Percentiles rank a stretch among this genome's conserved stretches.
phyloP scores from a whole-genome alignment of 2,888 invertebrate species.

The Drosophila pseudotakahashii region DNA sequence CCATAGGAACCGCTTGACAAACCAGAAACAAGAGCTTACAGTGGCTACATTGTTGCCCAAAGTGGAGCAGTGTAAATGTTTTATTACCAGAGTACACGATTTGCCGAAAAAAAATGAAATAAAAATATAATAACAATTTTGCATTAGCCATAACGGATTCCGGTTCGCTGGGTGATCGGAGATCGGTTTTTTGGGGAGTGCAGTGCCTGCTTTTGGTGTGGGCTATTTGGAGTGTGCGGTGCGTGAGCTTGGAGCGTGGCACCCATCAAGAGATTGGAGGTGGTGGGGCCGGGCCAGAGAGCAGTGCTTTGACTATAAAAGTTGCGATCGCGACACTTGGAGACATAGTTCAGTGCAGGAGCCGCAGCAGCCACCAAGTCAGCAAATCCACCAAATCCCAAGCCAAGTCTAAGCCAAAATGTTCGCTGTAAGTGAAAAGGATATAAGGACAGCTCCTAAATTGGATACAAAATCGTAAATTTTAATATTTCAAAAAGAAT shows the following conservation, averaged over 20 bases:
- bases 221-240: slow-evolving; percentile 22
- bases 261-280: slow-evolving; percentile 11
- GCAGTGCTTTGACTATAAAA: slow-evolving; percentile 76
- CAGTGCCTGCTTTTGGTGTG: background rate
- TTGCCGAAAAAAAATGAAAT: slow-evolving; percentile 44
- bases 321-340: slow-evolving; percentile 76
- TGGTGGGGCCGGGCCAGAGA: slow-evolving; percentile 8
- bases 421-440: slow-evolving; percentile 55
- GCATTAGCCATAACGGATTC: slow-evolving; percentile 61
- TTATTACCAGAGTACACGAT: slow-evolving; percentile 28
- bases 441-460: background rate
- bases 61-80: slow-evolving; percentile 41
- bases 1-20: slow-evolving; percentile 11
- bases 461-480: too few species aligned
- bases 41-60: slow-evolving; percentile 21
- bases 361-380: slow-evolving; percentile 67
- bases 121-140: slow-evolving; percentile 55
- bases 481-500: too few species aligned
- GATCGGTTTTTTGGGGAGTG: slow-evolving; percentile 31
- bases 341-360: slow-evolving; percentile 83
- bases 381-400: slow-evolving; percentile 29
- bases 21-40: slow-evolving; percentile 27
- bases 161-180: slow-evolving; percentile 58
- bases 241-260: slow-evolving; percentile 24
- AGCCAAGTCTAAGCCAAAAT: slow-evolving; percentile 47